These are phyloP conservation scores for Incurvaria masculella DNA, from an alignment of 2,888 invertebrate genomes.

Conservation along the genomic window DNA sequence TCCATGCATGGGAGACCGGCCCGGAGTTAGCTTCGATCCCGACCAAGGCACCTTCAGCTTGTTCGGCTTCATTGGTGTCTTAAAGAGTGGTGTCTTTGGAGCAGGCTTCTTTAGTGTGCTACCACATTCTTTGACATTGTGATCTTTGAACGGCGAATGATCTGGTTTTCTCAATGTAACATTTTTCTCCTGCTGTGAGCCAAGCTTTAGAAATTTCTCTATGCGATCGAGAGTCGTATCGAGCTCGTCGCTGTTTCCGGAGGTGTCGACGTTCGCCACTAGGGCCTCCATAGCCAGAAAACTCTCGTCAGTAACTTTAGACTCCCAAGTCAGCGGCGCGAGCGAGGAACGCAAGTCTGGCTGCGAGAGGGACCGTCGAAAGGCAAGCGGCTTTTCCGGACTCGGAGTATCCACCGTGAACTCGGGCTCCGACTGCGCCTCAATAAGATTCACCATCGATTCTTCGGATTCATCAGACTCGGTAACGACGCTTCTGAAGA, in stretches of 20 bases:
- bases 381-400: background rate
- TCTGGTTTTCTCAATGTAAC: slow-evolving; percentile 8
- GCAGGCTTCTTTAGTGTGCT: background rate
- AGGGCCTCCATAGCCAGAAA: slow-evolving; percentile 33
- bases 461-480: slow-evolving; percentile 15
- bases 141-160: background rate
- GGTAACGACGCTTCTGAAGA: slow-evolving; percentile 8
- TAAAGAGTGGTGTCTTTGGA: slow-evolving; percentile 19
- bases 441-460: slow-evolving; percentile 29
- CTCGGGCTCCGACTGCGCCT: slow-evolving; percentile 36
- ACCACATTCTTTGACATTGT: background rate
- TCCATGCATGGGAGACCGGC: slow-evolving; percentile 20
- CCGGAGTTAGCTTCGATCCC: slow-evolving; percentile 25
- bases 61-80: slow-evolving; percentile 26
- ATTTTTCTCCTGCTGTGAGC: slow-evolving; percentile 15
- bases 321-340: background rate
- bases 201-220: slow-evolving; percentile 31
- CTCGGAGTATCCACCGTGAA: slow-evolving; percentile 13
- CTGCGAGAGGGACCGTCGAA: background rate
- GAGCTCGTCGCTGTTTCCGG: slow-evolving; percentile 19
- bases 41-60: slow-evolving; percentile 22
- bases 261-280: slow-evolving; percentile 22
- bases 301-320: slow-evolving; percentile 24
- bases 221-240: slow-evolving; percentile 34
- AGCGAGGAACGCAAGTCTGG: background rate